phyloP scores from a whole-genome alignment of 2,888 invertebrate genomes.

The Aplocera efformata region DNA sequence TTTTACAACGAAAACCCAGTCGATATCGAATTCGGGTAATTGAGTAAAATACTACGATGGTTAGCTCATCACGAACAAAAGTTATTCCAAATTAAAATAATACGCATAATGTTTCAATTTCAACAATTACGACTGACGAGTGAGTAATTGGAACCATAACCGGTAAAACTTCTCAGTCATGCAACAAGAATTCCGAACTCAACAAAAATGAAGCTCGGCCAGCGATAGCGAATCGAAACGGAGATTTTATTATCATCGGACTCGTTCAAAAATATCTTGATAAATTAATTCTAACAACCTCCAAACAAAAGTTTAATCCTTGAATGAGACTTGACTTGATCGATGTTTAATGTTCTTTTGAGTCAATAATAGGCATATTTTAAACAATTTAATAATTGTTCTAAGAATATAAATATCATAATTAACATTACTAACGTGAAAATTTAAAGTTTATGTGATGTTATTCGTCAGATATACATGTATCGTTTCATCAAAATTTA shows the following conservation, averaged over 20 bases:
- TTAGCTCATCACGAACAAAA: background rate
- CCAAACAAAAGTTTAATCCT: too few relatives aligned
- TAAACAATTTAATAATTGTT: too few relatives aligned
- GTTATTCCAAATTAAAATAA: constrained; percentile 1
- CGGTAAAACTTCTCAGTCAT: constrained; percentile 43
- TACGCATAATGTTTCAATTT: constrained; percentile 13
- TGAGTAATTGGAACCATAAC: constrained; percentile 36
- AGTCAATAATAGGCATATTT: too few relatives aligned
- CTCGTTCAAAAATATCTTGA: constrained; percentile 7
- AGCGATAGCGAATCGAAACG: constrained; percentile 26
- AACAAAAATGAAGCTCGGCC: constrained; percentile 29
- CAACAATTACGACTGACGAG: constrained; percentile 21
- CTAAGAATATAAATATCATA: too few relatives aligned
- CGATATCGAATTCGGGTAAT: too few relatives aligned
- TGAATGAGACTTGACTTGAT: too few relatives aligned
- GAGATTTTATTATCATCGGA: constrained; percentile 24
- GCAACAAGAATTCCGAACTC: constrained; percentile 37
- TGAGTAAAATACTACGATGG: background rate
- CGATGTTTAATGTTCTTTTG: too few relatives aligned
- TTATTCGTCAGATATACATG: too few relatives aligned
- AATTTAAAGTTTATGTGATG: too few relatives aligned
- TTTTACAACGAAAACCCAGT: too few relatives aligned
- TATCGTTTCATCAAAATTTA: too few relatives aligned
- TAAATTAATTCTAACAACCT: background rate
- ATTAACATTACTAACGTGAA: too few relatives aligned